Evolutionary conservation across 1,140 invertebrate genomes (phyloP).

Genomic region (Scaptomyza montana): DNA sequence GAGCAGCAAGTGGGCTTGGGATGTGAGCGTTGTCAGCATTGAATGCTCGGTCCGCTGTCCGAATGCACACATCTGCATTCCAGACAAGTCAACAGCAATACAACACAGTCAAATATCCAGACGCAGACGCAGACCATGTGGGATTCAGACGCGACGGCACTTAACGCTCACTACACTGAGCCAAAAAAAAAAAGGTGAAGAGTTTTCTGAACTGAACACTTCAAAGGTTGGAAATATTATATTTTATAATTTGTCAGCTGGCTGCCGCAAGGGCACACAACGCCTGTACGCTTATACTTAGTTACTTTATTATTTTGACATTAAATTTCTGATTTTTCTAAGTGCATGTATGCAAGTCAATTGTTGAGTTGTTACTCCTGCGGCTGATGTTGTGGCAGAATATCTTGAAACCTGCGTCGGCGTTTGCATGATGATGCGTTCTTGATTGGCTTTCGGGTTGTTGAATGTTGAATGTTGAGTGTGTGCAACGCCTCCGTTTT

Average conservation of each 20-base stretch:
- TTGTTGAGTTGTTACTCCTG: conserved; percentile 44
- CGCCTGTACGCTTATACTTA: too few relatives aligned
- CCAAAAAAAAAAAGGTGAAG: not conserved
- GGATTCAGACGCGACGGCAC: conserved; percentile 74
- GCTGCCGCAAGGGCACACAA: too few relatives aligned
- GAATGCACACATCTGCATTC: conserved; percentile 70
- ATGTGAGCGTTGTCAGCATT: conserved; percentile 9
- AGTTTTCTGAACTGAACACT: too few relatives aligned
- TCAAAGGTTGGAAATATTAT: not conserved
- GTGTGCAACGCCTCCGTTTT: conserved; percentile 58
- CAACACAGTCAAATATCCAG: conserved; percentile 5
- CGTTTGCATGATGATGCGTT: conserved; percentile 26
- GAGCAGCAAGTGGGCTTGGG: conserved; percentile 45
- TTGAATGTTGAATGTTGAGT: not conserved
- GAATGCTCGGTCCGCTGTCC: conserved; percentile 43
- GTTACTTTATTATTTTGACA: too few relatives aligned
- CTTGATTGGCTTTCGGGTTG: conserved; percentile 53
- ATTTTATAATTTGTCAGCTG: too few relatives aligned
- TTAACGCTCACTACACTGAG: conserved; percentile 35
- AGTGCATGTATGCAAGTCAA: conserved; percentile 27
- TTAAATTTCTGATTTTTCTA: not conserved
- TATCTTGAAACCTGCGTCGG: conserved; percentile 30
- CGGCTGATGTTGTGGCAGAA: not conserved
- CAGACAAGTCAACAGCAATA: conserved; percentile 65
- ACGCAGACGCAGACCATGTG: conserved; percentile 71